phyloP scores from a whole-genome alignment of 2,113 vertebrate genomes.

The Felis chaus region DNA sequence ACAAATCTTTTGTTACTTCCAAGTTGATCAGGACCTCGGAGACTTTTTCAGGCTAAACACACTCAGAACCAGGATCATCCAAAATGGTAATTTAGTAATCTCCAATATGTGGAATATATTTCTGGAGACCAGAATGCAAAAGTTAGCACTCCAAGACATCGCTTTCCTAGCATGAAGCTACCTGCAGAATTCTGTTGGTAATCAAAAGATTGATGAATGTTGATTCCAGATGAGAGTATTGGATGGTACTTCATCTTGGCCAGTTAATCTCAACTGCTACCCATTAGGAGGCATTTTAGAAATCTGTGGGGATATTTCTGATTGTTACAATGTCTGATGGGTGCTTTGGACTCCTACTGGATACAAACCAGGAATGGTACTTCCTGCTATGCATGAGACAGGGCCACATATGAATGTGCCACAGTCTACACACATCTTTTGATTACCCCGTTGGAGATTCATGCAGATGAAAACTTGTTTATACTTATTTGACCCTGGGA shows the following conservation, averaged over 20 bases:
- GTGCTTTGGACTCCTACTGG: neutral
- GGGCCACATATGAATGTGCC: neutral
- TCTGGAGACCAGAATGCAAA: neutral
- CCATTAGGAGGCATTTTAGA: neutral
- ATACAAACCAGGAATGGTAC: neutral
- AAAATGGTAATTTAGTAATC: neutral
- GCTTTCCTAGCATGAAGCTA: neutral
- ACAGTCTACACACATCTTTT: neutral
- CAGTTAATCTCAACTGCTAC: neutral
- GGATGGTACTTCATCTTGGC: neutral
- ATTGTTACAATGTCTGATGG: neutral
- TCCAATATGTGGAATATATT: neutral
- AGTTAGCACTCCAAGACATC: neutral
- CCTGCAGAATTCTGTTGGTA: neutral
- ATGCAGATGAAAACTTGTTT: neutral
- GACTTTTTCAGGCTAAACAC: neutral
- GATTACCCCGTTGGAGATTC: neutral
- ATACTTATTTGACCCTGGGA: neutral
- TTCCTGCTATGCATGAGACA: neutral
- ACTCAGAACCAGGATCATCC: neutral
- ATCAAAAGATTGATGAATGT: neutral
- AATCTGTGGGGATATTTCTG: neutral
- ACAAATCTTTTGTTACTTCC: neutral
- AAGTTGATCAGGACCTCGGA: neutral
- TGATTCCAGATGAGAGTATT: neutral